Percentiles rank a stretch among this genome's conserved stretches.
Conservation (phyloP, 2,113 vertebrate species). For the Eolophus roseicapilla region DNA sequence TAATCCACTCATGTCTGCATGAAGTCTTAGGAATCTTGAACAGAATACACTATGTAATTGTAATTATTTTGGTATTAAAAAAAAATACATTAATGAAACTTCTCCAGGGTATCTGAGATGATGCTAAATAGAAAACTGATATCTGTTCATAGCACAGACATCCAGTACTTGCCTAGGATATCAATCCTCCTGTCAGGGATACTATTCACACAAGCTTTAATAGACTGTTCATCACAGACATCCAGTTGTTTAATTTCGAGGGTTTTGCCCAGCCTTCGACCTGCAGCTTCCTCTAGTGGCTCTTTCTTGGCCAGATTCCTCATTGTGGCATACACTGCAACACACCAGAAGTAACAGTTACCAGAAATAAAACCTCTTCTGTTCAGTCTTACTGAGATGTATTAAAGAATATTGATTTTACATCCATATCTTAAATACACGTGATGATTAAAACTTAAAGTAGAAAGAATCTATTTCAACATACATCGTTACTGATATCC, state of each 20-base stretch:
- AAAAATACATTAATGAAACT: not conserved
- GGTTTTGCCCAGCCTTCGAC: conserved; percentile 78
- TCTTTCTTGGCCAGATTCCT: conserved; percentile 77
- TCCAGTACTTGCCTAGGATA: conserved; percentile 77
- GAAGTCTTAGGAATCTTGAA: not conserved
- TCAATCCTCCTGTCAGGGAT: conserved; percentile 82
- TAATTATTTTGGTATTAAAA: not conserved
- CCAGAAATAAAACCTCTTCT: not conserved
- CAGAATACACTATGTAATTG: not conserved
- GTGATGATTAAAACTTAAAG: not conserved
- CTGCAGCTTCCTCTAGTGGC: conserved; percentile 74
- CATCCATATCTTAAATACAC: not conserved
- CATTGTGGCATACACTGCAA: conserved; percentile 86
- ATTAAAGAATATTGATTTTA: not conserved
- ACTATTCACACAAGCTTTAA: conserved; percentile 80
- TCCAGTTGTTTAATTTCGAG: conserved; percentile 84
- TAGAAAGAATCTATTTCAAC: not conserved
- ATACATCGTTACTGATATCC: not conserved
- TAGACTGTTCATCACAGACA: conserved; percentile 82
- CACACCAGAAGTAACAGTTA: not conserved
- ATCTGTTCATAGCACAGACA: not conserved
- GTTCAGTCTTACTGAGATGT: not conserved
- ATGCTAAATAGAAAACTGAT: not conserved
- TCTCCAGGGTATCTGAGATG: not conserved
- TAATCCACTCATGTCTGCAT: not conserved